Percentiles rank a stretch among this genome's conserved stretches.
Conservation (phyloP, 2,797 vertebrate species). For the Paratrypauchen microcephalus region DNA sequence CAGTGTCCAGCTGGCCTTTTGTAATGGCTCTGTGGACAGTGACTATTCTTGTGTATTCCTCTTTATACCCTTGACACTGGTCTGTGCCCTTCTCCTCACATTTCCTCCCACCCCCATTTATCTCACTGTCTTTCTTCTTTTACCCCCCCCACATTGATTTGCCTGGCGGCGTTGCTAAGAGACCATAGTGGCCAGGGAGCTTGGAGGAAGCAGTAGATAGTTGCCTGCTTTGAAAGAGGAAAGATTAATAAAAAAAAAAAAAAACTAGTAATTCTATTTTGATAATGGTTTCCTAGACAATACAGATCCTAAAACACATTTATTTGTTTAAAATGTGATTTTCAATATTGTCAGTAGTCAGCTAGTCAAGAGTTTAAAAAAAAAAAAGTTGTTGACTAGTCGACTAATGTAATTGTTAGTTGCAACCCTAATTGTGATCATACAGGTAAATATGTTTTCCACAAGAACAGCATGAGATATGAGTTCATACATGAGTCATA, state of each 20-base stretch:
- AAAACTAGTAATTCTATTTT: no score
- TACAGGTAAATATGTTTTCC: no score
- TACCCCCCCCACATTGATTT: slow-evolving; percentile 45
- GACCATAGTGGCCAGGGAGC: slow-evolving; percentile 42
- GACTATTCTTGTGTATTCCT: background rate
- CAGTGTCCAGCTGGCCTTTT: background rate
- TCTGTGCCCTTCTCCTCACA: slow-evolving; percentile 32
- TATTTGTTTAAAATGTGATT: no score
- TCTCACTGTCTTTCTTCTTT: slow-evolving; percentile 23
- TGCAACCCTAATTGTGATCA: no score
- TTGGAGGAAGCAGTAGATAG: slow-evolving; percentile 36
- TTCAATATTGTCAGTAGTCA: no score
- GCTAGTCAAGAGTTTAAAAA: no score
- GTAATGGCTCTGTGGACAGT: background rate
- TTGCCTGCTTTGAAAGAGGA: slow-evolving; percentile 23
- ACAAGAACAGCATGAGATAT: no score
- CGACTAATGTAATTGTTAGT: no score
- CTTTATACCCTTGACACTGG: slow-evolving; percentile 32
- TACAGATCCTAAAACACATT: no score
- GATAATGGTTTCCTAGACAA: no score
- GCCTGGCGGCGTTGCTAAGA: slow-evolving; percentile 65
- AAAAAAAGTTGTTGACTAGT: no score
- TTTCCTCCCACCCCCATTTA: slow-evolving; percentile 44
- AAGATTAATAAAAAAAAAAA: background rate
- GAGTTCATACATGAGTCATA: no score